A percentile compares a stretch with the other conserved stretches of the same genome.
Conservation (phyloP, 2,888 invertebrate genomes). For the Cactoblastis cactorum region DNA sequence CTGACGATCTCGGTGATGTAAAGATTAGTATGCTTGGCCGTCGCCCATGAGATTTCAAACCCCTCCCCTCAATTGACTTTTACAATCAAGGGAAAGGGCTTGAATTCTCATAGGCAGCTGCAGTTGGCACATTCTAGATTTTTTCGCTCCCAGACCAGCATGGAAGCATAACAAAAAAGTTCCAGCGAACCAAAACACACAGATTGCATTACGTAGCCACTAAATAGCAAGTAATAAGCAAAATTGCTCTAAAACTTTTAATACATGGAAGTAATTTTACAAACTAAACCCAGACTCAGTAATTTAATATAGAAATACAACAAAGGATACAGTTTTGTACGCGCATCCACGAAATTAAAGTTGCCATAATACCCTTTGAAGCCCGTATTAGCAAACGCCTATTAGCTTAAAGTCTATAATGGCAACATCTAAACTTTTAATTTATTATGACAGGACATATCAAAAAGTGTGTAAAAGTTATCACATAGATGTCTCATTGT, state of each 20-base stretch:
- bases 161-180: neutral
- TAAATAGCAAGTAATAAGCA: neutral
- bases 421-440: constrained; percentile 67
- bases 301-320: constrained; percentile 47
- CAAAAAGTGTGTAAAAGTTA: too few species aligned
- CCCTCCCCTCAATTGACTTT: too few species aligned
- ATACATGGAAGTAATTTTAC: constrained; percentile 10
- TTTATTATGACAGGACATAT: constrained; percentile 68
- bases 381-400: constrained; percentile 62
- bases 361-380: constrained; percentile 62
- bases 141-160: too few species aligned
- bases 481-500: too few species aligned
- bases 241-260: neutral
- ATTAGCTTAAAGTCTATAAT: constrained; percentile 75
- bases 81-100: too few species aligned
- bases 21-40: too few species aligned
- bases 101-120: too few species aligned
- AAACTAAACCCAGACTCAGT: constrained; percentile 32
- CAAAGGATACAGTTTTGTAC: constrained; percentile 37
- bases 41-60: too few species aligned
- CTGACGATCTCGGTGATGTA: too few species aligned
- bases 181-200: too few species aligned
- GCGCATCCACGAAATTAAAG: constrained; percentile 61
- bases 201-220: too few species aligned
- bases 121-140: too few species aligned